A percentile compares a stretch with the other conserved stretches of the same genome.
phyloP scores from a whole-genome alignment of 92 coral and sea anemone genomes.

The Parazoanthus atlanticus region DNA sequence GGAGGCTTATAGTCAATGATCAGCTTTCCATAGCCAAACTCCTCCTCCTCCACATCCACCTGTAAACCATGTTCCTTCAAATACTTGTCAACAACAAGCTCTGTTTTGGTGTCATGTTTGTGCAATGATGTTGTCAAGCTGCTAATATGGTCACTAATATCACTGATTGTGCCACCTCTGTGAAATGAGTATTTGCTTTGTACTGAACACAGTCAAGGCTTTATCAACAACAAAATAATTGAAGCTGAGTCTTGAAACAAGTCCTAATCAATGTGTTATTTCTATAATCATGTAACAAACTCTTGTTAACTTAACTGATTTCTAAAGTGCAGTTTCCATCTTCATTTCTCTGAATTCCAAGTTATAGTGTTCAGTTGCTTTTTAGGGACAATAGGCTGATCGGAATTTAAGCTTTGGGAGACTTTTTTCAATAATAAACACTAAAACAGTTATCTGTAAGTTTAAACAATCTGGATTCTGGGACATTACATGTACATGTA shows the following conservation, averaged over 20 bases:
- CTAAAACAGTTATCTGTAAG: too few relatives aligned
- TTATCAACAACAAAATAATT: neutral
- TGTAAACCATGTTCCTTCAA: constrained; percentile 70
- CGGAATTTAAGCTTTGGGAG: too few relatives aligned
- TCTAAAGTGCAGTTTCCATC: neutral
- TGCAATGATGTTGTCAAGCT: constrained; percentile 66
- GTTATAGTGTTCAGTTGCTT: too few relatives aligned
- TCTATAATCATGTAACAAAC: too few relatives aligned
- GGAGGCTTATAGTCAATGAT: constrained; percentile 89
- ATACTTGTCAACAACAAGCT: constrained; percentile 91
- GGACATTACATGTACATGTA: too few relatives aligned
- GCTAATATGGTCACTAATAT: constrained; percentile 85
- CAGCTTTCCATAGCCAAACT: constrained; percentile 92
- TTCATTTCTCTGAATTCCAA: too few relatives aligned
- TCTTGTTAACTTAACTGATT: neutral
- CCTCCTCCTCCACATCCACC: constrained; percentile 78
- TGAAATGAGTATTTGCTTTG: constrained; percentile 60
- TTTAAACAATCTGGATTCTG: too few relatives aligned
- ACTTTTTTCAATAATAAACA: too few relatives aligned
- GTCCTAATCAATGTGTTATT: too few relatives aligned
- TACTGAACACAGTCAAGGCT: constrained; percentile 30
- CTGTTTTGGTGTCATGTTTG: constrained; percentile 68
- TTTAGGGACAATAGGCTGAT: too few relatives aligned
- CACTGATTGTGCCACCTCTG: constrained; percentile 84
- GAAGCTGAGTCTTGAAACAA: neutral